Evolutionary conservation across 2,888 invertebrate species (phyloP).

Genomic region (Scelioninae gen. 1): DNA sequence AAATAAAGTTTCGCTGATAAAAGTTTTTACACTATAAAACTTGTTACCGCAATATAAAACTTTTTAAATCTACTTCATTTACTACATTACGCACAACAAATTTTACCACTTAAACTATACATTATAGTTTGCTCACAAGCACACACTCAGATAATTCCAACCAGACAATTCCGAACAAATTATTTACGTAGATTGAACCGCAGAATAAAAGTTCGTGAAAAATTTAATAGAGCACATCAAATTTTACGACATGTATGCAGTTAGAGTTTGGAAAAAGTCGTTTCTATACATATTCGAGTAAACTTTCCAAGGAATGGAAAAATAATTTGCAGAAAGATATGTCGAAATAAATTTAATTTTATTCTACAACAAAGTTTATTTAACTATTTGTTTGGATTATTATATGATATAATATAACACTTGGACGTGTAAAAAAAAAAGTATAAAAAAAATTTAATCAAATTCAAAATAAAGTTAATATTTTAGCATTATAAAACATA

Average conservation of each 20-base stretch:
- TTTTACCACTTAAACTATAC: slow-evolving; percentile 48
- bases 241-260: slow-evolving; percentile 17
- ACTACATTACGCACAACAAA: slow-evolving; percentile 40
- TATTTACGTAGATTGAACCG: slow-evolving; percentile 32
- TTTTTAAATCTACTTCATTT: slow-evolving; percentile 49
- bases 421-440: no score
- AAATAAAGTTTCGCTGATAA: slow-evolving; percentile 37
- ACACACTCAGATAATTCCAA: not conserved
- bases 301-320: not conserved
- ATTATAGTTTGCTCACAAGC: slow-evolving; percentile 4
- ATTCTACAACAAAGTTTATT: no score
- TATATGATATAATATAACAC: no score
- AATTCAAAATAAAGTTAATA: no score
- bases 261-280: slow-evolving; percentile 5
- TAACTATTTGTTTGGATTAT: no score
- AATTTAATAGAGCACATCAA: slow-evolving; percentile 32
- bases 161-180: slow-evolving; percentile 23
- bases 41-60: slow-evolving; percentile 38
- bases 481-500: no score
- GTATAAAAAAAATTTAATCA: no score
- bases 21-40: slow-evolving; percentile 37
- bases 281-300: not conserved
- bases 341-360: no score
- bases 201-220: slow-evolving; percentile 8
- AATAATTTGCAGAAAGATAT: not conserved